Base-by-base conservation (phyloP, 35 echinoderm and acorn worm genomes). In the Hemicentrotus pulcherrimus region DNA sequence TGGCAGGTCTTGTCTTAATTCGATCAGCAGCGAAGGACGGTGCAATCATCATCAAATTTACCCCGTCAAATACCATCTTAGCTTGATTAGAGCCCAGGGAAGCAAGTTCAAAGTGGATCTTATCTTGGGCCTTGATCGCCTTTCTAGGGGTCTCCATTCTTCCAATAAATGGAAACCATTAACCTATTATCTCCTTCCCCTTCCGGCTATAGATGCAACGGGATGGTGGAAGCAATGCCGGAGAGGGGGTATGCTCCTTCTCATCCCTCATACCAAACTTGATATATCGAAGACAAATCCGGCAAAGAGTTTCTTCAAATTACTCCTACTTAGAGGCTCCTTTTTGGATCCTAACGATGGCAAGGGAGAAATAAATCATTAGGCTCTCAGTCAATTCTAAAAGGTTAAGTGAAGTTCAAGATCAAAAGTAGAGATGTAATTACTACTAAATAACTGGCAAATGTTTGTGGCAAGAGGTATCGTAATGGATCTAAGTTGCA, bases 101-200 rank as follows among this genome's bases (percentile, higher is more conserved):
- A 93, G 91, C 91, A 58, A 58, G 91, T 93, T 93, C 91, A 93
- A 31, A 31, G 91, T 47, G 30, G 30, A 31, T 58, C 91, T 47
- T 58, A 50, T 47, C 46, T 47, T 47, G 30, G 45, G 15, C 46
- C 48, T 50, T 93, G n/a, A 58, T 50, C 46, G 48, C 11, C 32
- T 47, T 31, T 30, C 48, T 28, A 93, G 48, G 46, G 48, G 32
- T 58, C 10, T 58, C 91, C 48, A 93, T 93, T 93, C 91, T 31
- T 46, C 91, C 91, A 93, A 93, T 93, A 93, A 93, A 47, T 93
- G 91, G 46, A 48, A 31, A 47, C 91, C 91, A 93, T 93, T 93
- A 93, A 58, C 91, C 91, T 93, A 93, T 93, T 93, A 93, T 93
- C 91, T 93, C 48, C 91, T 93, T 93, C 48, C 91, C 91, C 91